Evolutionary conservation across 2,888 invertebrate species (phyloP).

Genomic region (Mesorhabditis spiculigera): DNA sequence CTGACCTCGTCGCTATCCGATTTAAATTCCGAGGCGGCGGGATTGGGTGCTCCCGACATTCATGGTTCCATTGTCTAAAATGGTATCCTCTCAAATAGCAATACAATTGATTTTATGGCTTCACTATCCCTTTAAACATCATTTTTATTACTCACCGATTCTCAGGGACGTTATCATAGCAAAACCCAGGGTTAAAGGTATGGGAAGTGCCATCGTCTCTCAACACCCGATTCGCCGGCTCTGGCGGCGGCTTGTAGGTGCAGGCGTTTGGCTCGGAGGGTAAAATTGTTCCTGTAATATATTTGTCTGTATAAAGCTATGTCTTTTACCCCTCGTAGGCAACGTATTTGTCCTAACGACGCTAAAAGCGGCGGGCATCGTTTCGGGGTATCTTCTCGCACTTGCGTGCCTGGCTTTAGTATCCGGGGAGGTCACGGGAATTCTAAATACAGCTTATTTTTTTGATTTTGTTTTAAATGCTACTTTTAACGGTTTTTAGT

Average conservation of each 20-base stretch:
- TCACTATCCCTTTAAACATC: neutral
- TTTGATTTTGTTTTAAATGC: neutral
- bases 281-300: conserved; percentile 23
- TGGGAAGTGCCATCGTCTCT: conserved; percentile 9
- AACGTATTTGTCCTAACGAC: conserved; percentile 19
- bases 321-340: conserved; percentile 18
- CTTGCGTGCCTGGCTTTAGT: conserved; percentile 28
- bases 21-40: neutral
- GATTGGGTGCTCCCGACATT: neutral
- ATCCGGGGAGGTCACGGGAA: conserved; percentile 41
- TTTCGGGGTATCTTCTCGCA: conserved; percentile 27
- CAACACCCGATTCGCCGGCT: conserved; percentile 15
- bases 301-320: neutral
- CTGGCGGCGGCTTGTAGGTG: conserved; percentile 18
- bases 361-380: conserved; percentile 23
- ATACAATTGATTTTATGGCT: neutral
- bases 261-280: conserved; percentile 17
- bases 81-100: too few species aligned
- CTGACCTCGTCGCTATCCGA: neutral
- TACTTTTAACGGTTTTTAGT: neutral
- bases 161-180: conserved; percentile 33
- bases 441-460: conserved; percentile 11
- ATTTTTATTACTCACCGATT: neutral
- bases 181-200: conserved; percentile 15
- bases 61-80: conserved; percentile 2